Conservation (phyloP, 2,113 vertebrate species). For the Bubalus kerabau region DNA sequence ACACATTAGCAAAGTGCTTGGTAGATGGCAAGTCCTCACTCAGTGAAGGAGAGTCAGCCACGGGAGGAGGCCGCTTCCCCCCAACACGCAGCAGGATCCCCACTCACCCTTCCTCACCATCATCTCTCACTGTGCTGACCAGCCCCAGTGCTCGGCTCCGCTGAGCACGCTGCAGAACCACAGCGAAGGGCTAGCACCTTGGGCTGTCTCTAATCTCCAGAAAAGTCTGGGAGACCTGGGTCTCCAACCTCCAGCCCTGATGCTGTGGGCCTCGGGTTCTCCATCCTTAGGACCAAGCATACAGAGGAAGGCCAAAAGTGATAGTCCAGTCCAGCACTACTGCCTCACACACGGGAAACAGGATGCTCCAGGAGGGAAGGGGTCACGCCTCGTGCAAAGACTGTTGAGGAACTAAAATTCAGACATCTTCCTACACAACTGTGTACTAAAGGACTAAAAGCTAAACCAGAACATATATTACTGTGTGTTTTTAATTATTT, state of each 20-base stretch:
- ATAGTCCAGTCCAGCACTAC: not conserved
- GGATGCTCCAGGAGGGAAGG: not conserved
- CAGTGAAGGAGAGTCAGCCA: not conserved
- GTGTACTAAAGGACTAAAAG: not conserved
- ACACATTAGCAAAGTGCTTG: not conserved
- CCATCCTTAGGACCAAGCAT: not conserved
- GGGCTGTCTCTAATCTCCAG: not conserved
- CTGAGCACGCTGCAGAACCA: not conserved
- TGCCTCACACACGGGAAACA: not conserved
- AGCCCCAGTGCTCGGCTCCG: rapidly evolving
- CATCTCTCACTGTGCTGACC: not conserved
- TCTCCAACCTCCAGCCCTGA: not conserved
- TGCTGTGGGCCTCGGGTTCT: not conserved
- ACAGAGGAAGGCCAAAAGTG: not conserved
- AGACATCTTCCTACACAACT: not conserved
- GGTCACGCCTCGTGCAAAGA: not conserved
- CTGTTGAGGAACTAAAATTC: not conserved
- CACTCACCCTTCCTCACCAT: rapidly evolving
- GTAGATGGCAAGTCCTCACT: not conserved
- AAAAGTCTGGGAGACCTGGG: not conserved
- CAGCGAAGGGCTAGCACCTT: not conserved
- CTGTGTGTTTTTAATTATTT: not conserved
- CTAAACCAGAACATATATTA: not conserved
- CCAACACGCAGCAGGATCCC: rapidly evolving
- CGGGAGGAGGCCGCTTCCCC: not conserved